These are phyloP conservation scores for Sebastes alutus DNA, from an alignment of 2,797 vertebrate genomes.

Conservation along the genomic window DNA sequence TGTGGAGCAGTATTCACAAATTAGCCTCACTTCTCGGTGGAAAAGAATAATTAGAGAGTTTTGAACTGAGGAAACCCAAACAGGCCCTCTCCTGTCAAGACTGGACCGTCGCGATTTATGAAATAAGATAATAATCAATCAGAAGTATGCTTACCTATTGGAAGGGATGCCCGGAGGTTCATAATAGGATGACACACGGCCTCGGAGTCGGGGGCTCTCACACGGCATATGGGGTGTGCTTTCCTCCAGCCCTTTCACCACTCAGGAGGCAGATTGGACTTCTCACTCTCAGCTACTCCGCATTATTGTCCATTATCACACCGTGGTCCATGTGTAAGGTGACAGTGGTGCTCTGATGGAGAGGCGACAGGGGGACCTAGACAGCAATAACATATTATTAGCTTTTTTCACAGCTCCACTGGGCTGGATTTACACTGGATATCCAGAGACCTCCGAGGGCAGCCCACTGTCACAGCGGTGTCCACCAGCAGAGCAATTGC, in stretches of 20 bases:
- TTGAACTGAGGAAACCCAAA: conserved; percentile 13
- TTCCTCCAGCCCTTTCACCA: conserved; percentile 73
- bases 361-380: conserved; percentile 81
- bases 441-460: conserved; percentile 84
- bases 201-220: conserved; percentile 55
- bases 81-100: background rate
- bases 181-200: conserved; percentile 46
- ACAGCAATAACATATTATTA: conserved; percentile 89
- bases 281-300: conserved; percentile 78
- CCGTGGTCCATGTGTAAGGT: conserved; percentile 79
- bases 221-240: conserved; percentile 62
- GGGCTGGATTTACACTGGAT: conserved; percentile 87
- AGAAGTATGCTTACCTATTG: conserved; percentile 20
- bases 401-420: conserved; percentile 83
- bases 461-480: conserved; percentile 77
- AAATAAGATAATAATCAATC: conserved; percentile 59
- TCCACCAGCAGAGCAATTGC: conserved; percentile 71
- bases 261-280: conserved; percentile 82
- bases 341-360: conserved; percentile 83
- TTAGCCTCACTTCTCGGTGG: conserved; percentile 36
- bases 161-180: conserved; percentile 39
- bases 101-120: conserved; percentile 29
- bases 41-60: conserved; percentile 53
- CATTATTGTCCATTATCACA: conserved; percentile 88
- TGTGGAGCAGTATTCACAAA: conserved; percentile 47